Conservation (phyloP, 1,140 invertebrate genomes). For the Lycorma delicatula region DNA sequence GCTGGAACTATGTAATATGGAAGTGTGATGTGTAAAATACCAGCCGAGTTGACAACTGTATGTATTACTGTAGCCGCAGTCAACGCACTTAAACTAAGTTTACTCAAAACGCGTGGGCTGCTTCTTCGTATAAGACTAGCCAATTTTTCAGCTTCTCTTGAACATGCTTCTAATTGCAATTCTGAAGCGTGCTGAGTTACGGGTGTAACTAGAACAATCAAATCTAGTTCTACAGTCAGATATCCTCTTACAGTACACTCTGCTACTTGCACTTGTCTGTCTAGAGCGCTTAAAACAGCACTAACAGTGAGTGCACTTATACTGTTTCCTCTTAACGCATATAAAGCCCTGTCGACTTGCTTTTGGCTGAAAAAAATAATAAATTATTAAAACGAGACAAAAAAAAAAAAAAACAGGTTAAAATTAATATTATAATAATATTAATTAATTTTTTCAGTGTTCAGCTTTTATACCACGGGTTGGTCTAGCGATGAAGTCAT, state of each 20-base stretch:
- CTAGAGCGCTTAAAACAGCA: conserved; percentile 57
- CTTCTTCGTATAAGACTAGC: conserved; percentile 62
- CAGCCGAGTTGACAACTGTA: conserved; percentile 30
- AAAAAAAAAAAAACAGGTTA: no score
- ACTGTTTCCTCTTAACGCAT: conserved; percentile 42
- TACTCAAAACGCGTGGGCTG: conserved; percentile 59
- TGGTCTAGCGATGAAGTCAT: no score
- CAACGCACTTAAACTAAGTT: conserved; percentile 63
- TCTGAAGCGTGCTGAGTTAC: conserved; percentile 51
- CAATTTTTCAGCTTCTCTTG: conserved; percentile 75
- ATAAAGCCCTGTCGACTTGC: conserved; percentile 43
- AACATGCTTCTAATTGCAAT: conserved; percentile 70
- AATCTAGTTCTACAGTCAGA: conserved; percentile 71
- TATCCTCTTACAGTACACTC: conserved; percentile 75
- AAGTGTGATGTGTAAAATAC: no score
- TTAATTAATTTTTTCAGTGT: no score
- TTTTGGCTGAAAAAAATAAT: conserved; percentile 30
- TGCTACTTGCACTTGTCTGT: conserved; percentile 63
- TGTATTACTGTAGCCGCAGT: conserved; percentile 55
- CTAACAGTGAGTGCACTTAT: conserved; percentile 48
- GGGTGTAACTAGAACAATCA: conserved; percentile 67
- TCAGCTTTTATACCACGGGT: no score
- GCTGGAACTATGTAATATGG: no score
- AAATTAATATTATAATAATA: no score
- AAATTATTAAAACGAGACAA: no score